Base-by-base conservation (phyloP, 2,888 invertebrate genomes). In the Eubasilissa splendida region DNA sequence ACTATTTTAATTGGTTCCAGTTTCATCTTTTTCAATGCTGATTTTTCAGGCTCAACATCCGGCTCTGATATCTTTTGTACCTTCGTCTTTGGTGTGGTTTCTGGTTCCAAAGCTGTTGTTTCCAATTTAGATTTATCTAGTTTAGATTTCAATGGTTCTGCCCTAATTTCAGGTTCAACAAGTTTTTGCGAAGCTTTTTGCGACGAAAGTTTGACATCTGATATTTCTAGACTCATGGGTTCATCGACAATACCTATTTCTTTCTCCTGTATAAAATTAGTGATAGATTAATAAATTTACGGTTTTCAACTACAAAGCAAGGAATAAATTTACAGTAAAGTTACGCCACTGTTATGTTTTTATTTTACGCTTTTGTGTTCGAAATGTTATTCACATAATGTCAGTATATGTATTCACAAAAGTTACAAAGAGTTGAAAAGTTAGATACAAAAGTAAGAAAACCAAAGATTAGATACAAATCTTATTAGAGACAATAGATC, bases 181-280 rank as follows among this genome's bases (percentile, higher is more conserved):
- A 12, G 10, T 65, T 76, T 76, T 54, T 66, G n/a, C 2, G 76
- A 53, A 9, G 65, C 76, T 8, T 22, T 76, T 73, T 58, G 71
- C 11, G 53, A 60, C 9, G 65, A 22, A 9, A 65, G 63, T 53
- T 60, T n/a, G 53, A 54, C 54, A 12, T 76, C 65, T 9, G 42
- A 22, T 11, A 76, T 54, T 54, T 76, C 53, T 2, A 63, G 63
- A 65, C 22, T 52, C 31, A n/a, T 76, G n/a, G 76, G 65, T 76
- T 63, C 22, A 11, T 71, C 56, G 42, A 73, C 71, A 73, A n/a
- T 54, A 53, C 33, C 65, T 22, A 33, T 60, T 65, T 33, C 53
- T 54, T n/a, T 54, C 31, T 52, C 76, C 76, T 76, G 76, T 33
- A 76, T 76, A 11, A 76, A 76, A 76, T 22, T 50, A 42, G 68